Conservation (phyloP, 1,140 invertebrate species). For the Phortica variegata region DNA sequence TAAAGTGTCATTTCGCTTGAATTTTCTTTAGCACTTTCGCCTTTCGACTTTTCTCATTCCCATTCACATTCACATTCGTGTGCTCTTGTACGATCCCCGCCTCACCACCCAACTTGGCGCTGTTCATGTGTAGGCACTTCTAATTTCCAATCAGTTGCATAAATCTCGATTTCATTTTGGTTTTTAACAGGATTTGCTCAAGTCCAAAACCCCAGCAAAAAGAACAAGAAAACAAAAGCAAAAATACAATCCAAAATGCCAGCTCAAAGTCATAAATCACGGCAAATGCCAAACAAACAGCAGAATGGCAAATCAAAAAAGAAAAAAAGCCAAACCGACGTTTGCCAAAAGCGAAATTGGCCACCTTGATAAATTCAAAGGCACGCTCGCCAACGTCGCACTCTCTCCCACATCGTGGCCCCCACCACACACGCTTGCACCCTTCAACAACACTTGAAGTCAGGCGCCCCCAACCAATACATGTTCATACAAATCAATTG, state of each 20-base stretch:
- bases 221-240: constrained; percentile 30
- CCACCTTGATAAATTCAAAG: constrained; percentile 53
- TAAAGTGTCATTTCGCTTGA: constrained; percentile 48
- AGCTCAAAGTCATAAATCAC: constrained; percentile 44
- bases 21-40: too few species aligned
- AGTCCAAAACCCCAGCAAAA: not conserved
- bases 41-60: too few species aligned
- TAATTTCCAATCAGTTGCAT: constrained; percentile 22
- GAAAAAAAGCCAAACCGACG: not conserved
- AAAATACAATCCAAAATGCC: too few species aligned
- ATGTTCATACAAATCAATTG: too few species aligned
- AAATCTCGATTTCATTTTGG: not conserved
- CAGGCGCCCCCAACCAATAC: too few species aligned
- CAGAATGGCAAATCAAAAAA: constrained; percentile 2
- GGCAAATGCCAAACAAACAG: constrained; percentile 39
- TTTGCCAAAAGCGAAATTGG: constrained; percentile 8
- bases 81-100: constrained; percentile 3
- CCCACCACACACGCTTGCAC: too few species aligned
- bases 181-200: constrained; percentile 38
- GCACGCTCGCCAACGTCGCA: too few species aligned
- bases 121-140: too few species aligned
- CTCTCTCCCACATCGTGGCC: too few species aligned
- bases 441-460: too few species aligned
- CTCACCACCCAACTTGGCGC: not conserved
- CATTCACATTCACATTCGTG: too few species aligned